phyloP scores from a whole-genome alignment of 2,797 vertebrate genomes.

The Gymnocypris eckloni region DNA sequence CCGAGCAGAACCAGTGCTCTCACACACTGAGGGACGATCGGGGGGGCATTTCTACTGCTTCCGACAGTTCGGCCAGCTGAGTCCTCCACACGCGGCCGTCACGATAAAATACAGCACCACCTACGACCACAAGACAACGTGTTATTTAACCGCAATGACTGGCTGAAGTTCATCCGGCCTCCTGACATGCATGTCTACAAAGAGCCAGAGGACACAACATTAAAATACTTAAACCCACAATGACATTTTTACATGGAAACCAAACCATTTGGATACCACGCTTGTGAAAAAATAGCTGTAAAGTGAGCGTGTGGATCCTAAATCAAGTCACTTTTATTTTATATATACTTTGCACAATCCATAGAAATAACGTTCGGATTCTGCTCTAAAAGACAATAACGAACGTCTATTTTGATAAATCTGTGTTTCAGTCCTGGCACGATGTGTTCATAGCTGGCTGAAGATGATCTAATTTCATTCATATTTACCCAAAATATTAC shows the following conservation, averaged over 20 bases:
- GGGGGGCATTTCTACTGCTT: constrained; percentile 74
- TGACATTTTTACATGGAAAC: not conserved
- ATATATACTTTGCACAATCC: too few relatives aligned
- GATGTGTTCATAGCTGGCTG: too few relatives aligned
- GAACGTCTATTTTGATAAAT: too few relatives aligned
- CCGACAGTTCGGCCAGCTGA: constrained; percentile 89
- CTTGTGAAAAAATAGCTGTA: not conserved
- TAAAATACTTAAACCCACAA: too few relatives aligned
- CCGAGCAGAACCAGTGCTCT: not conserved
- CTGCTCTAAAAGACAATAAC: too few relatives aligned
- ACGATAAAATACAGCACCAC: constrained; percentile 92
- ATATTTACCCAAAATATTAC: too few relatives aligned
- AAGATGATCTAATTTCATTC: too few relatives aligned
- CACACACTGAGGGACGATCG: not conserved
- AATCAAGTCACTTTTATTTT: not conserved
- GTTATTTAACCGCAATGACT: not conserved
- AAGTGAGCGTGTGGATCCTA: not conserved
- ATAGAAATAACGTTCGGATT: too few relatives aligned
- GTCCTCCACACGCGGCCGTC: constrained; percentile 88
- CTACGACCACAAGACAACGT: constrained; percentile 70
- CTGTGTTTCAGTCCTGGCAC: too few relatives aligned
- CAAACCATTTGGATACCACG: not conserved
- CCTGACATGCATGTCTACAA: not conserved
- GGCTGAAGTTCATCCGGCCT: not conserved
- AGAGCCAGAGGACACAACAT: not conserved